These are phyloP conservation scores for Chromobotia macracanthus DNA, from an alignment of 2,797 vertebrate genomes.

Conservation along the genomic window DNA sequence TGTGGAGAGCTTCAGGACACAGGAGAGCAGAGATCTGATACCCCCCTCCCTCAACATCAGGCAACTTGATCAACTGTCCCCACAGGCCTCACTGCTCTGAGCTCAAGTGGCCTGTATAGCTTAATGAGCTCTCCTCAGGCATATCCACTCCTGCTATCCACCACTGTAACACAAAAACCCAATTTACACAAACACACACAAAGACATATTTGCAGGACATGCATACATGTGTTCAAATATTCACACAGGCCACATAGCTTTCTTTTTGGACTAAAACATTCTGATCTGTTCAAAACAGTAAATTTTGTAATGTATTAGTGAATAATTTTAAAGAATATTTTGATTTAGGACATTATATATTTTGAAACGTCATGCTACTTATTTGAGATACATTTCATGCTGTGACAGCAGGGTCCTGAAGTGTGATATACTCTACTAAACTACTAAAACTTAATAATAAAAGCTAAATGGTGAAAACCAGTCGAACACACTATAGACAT, in stretches of 20 bases:
- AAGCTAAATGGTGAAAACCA: too few relatives aligned
- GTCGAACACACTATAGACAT: too few relatives aligned
- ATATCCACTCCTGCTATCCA: neutral
- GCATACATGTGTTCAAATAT: neutral
- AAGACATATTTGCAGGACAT: neutral
- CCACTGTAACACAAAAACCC: neutral
- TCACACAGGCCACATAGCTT: neutral
- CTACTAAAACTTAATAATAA: too few relatives aligned
- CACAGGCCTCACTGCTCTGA: neutral
- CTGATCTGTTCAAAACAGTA: neutral
- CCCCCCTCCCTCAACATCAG: neutral
- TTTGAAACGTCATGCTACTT: too few relatives aligned
- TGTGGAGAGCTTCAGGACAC: conserved; percentile 19
- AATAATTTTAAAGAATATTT: too few relatives aligned
- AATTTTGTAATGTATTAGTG: neutral
- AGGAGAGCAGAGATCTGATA: conserved; percentile 30
- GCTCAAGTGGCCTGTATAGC: conserved; percentile 52
- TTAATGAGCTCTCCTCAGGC: conserved; percentile 38
- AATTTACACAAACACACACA: neutral
- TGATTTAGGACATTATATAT: too few relatives aligned
- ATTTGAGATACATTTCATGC: too few relatives aligned
- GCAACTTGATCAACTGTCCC: conserved; percentile 24
- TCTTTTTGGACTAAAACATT: neutral
- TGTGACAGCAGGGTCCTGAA: too few relatives aligned
- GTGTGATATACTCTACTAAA: too few relatives aligned